A percentile compares a stretch with the other conserved stretches of the same genome.
Conservation (phyloP, 2,888 invertebrate genomes). For the Clanis bilineata region DNA sequence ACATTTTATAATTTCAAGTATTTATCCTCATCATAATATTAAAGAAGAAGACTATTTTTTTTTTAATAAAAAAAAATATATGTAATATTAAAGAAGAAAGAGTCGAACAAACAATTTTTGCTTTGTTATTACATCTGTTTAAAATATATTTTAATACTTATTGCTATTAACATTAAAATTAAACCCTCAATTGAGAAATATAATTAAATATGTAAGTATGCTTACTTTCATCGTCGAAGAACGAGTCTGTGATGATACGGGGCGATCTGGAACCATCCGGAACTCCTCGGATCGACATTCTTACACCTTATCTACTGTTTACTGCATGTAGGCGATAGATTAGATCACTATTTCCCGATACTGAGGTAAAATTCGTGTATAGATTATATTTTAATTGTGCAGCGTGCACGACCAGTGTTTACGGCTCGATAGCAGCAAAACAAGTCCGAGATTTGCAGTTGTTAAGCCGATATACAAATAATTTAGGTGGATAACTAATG, state of each 20-base stretch:
- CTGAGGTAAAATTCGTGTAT: neutral
- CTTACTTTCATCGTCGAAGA: conserved; percentile 75
- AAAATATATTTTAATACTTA: too few relatives aligned
- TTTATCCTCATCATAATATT: too few relatives aligned
- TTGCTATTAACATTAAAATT: too few relatives aligned
- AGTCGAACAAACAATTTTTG: too few relatives aligned
- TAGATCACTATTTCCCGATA: neutral
- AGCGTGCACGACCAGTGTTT: neutral
- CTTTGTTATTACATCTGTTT: too few relatives aligned
- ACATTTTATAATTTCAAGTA: too few relatives aligned
- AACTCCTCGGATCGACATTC: conserved; percentile 74
- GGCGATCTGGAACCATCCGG: conserved; percentile 72
- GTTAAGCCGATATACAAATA: conserved; percentile 21
- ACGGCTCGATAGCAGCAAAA: conserved; percentile 7
- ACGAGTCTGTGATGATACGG: conserved; percentile 67
- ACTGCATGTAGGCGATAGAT: neutral
- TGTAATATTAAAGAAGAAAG: too few relatives aligned
- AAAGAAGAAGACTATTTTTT: too few relatives aligned
- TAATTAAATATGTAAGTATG: conserved; percentile 12
- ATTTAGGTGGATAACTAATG: neutral
- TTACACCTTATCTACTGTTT: conserved; percentile 8
- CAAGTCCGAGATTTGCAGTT: conserved; percentile 28
- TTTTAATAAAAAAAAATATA: too few relatives aligned
- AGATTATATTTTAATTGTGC: neutral
- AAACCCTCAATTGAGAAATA: too few relatives aligned